Percentiles rank a stretch among this genome's conserved stretches.
Conservation (phyloP, 2,797 vertebrate species). For the Myoxocephalus aenaeus region DNA sequence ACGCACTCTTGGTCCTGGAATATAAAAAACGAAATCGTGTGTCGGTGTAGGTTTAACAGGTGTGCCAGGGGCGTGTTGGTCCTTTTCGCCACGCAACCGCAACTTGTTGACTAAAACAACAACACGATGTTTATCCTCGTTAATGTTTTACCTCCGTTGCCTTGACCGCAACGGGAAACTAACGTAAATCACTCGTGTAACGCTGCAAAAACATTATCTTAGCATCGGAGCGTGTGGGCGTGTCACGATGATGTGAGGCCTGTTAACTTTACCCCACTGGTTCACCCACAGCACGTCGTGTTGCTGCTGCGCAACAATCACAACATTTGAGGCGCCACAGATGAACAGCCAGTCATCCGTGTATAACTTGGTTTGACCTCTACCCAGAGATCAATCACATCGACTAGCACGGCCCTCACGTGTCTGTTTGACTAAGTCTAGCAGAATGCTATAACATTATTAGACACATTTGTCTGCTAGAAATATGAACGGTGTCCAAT, state of each 20-base stretch:
- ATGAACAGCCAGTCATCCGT: background rate
- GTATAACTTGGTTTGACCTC: background rate
- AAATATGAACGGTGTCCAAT: background rate
- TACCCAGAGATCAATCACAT: background rate
- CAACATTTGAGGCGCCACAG: background rate
- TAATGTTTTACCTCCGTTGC: background rate
- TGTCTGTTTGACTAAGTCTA: background rate
- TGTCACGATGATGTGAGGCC: conserved; percentile 11
- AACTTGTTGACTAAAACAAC: conserved; percentile 16
- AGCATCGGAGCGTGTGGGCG: background rate
- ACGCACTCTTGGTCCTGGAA: fast-evolving
- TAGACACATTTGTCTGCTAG: fast-evolving
- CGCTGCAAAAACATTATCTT: background rate
- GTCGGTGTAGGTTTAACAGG: background rate
- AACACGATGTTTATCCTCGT: background rate
- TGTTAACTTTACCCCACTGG: background rate
- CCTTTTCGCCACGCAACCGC: background rate
- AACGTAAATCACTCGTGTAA: background rate
- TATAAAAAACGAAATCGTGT: fast-evolving
- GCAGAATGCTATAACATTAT: background rate
- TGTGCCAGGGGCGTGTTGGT: too few species aligned
- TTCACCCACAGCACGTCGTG: background rate
- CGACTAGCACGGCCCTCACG: background rate
- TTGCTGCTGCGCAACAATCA: background rate
- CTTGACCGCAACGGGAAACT: fast-evolving